Evolutionary conservation across 2,888 invertebrate species (phyloP).

Genomic region (Drosophila multiciliata): DNA sequence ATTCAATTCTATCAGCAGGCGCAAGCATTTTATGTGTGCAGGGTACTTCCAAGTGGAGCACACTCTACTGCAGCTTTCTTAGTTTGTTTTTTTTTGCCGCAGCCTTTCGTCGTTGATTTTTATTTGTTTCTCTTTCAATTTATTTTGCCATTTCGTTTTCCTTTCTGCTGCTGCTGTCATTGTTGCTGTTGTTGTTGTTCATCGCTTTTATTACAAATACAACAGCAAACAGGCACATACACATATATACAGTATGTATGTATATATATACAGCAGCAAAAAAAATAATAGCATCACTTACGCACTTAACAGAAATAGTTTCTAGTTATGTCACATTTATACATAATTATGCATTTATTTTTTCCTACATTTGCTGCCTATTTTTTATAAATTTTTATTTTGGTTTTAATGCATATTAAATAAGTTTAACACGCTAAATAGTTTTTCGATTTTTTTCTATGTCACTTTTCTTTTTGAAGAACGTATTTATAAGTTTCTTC

Average conservation of each 20-base stretch:
- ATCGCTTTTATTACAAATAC: constrained; percentile 81
- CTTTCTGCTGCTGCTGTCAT: constrained; percentile 77
- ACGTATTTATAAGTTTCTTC: background rate
- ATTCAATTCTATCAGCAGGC: background rate
- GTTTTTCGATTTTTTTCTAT: background rate
- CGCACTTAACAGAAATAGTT: background rate
- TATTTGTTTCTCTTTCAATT: constrained; percentile 83
- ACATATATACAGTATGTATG: constrained; percentile 14
- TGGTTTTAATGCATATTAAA: background rate
- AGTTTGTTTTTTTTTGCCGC: constrained; percentile 64
- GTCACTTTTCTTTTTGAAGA: background rate
- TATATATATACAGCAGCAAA: background rate
- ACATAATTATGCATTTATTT: background rate
- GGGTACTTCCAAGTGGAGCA: background rate
- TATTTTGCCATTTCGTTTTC: constrained; percentile 83
- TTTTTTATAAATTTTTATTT: background rate
- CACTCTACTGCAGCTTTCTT: background rate
- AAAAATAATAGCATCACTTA: background rate
- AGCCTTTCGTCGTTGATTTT: constrained; percentile 82
- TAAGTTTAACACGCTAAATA: background rate
- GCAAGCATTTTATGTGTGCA: background rate
- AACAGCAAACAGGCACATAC: constrained; percentile 49
- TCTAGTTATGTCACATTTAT: background rate
- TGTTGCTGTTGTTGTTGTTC: constrained; percentile 74
- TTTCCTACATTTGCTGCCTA: background rate